Base-by-base conservation (phyloP, 2,888 invertebrate species). In the Oeneis ivallda region DNA sequence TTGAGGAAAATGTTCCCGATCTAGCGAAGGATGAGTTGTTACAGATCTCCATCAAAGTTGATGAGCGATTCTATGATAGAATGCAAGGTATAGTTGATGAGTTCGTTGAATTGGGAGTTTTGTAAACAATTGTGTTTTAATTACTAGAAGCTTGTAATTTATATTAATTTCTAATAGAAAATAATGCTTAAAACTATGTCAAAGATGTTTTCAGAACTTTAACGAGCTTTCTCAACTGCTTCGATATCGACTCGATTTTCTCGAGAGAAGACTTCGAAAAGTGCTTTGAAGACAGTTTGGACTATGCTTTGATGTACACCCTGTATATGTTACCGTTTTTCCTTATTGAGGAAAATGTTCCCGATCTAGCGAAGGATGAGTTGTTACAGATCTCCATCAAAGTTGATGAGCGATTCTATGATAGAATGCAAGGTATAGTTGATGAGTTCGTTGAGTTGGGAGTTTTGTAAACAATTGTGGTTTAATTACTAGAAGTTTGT, bases 391-490 rank as follows among this genome's bases (percentile, higher is more conserved):
- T 77, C 1, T 63, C 68, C 0, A 68, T 80, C 1, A 72, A 66
- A 9, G 39, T 77, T 1, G 73, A 79, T 63, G 72, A 73, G 6
- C 71, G 66, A n/a, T n/a, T 72, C 58, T 74, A 71, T 6, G 71
- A 72, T 0, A 76, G 76, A 17, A 63, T 81, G 32, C 63, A 65
- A 13, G 81, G 75, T 7, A 70, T 76, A 4, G 65, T 82, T 15
- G 74, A 81, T 54, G 82, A 83, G 52, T 81, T 78, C 65, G 70
- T 78, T 32, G 73, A 76, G 8, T 73, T 75, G 68, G 80, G 79
- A 3, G 57, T 72, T 47, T 47, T 75, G 52, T 74, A 64, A 64
- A 5, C 6, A 34, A 34, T 2, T 5, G 6, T 5, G 32, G 2
- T 34, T 34, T 34, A 34, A 34, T 34, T 34, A 34, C 2, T 34